Conservation (phyloP, 2,888 invertebrate species). For the Teleiodes luculella region DNA sequence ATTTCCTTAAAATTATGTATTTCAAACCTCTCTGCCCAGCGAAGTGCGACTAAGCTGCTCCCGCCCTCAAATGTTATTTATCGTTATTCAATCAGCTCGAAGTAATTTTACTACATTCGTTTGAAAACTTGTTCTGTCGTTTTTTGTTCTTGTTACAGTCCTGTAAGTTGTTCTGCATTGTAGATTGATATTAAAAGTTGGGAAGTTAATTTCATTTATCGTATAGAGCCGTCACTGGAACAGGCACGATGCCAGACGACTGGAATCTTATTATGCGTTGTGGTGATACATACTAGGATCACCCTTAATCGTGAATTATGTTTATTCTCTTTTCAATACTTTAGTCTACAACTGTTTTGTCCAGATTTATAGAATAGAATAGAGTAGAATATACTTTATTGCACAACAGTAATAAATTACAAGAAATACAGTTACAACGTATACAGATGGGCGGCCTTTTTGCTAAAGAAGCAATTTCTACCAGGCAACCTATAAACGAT, state of each 20-base stretch:
- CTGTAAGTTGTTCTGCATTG: neutral
- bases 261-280: neutral
- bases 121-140: neutral
- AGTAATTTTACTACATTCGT: constrained; percentile 2
- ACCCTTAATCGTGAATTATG: neutral
- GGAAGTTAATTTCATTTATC: constrained; percentile 6
- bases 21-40: neutral
- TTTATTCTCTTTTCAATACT: neutral
- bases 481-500: neutral
- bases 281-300: no score
- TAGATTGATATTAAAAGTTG: constrained; percentile 5
- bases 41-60: neutral
- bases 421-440: no score
- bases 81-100: constrained; percentile 4
- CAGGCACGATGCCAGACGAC: neutral
- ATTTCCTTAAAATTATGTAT: neutral
- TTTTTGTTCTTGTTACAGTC: constrained; percentile 4
- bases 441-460: no score
- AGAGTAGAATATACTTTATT: no score
- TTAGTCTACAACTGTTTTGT: no score
- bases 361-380: no score
- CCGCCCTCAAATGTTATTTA: neutral
- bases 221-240: neutral
- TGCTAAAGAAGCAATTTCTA: no score
- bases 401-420: no score